phyloP scores from a whole-genome alignment of 2,797 vertebrate genomes.

The Hoplostethus atlanticus region DNA sequence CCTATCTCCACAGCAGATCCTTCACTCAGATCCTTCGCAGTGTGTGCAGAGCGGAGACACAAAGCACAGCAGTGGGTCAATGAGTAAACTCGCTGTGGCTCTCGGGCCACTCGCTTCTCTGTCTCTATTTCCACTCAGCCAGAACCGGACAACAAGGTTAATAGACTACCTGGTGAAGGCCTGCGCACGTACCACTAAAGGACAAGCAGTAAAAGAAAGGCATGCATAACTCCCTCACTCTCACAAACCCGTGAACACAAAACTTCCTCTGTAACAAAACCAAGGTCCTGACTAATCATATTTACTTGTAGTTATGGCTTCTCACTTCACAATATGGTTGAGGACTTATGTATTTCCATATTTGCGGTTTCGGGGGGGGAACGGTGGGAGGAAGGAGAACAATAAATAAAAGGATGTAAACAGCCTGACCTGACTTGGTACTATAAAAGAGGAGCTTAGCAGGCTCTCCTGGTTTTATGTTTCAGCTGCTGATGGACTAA shows the following conservation, averaged over 20 bases:
- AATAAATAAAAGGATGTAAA: conserved; percentile 78
- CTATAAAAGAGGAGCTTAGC: conserved; percentile 78
- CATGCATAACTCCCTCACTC: not conserved
- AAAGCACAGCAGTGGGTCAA: conserved; percentile 7
- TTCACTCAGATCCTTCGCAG: not conserved
- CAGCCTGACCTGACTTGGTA: conserved; percentile 71
- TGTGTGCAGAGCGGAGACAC: not conserved
- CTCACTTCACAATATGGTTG: conserved; percentile 1
- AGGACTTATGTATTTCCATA: conserved; percentile 18
- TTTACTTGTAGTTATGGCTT: conserved; percentile 26
- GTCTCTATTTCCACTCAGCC: not conserved
- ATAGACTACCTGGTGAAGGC: conserved; percentile 1
- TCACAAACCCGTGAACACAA: too few species aligned
- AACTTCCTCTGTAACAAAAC: too few species aligned
- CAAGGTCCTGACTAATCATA: not conserved
- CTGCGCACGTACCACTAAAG: not conserved
- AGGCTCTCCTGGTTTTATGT: conserved; percentile 75
- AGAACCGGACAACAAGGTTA: not conserved
- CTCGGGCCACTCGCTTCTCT: not conserved
- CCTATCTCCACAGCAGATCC: not conserved
- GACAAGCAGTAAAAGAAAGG: not conserved
- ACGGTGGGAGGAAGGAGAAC: conserved; percentile 20
- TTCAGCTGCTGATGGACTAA: conserved; percentile 83
- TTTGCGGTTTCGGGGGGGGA: conserved; percentile 40
- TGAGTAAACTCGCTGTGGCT: conserved; percentile 1